Base-by-base conservation (phyloP, 2,113 vertebrate species). In the Rhagologus leucostigma region DNA sequence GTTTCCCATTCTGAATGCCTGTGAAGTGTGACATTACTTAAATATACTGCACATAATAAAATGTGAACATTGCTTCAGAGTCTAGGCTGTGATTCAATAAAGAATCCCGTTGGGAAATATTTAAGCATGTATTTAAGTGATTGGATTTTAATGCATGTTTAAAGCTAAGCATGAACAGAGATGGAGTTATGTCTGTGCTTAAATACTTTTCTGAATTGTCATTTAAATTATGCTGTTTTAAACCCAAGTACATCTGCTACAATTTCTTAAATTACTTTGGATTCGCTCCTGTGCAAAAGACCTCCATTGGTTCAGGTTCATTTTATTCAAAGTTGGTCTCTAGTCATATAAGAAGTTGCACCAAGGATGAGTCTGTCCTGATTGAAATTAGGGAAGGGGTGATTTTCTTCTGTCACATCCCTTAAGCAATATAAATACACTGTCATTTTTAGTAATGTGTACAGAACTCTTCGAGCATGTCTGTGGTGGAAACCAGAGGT, bases 181-280 rank as follows among this genome's bases (percentile, higher is more conserved):
- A 84, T 63, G 42, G 39, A 90, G 62, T 74, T 87, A 94, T 41
- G 19, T 69, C 82, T 96, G 63, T 77, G 47, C 42, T 94, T 95
- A 97, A 97, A 85, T 60, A 85, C 85, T 86, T 84, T 65, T 60
- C 46, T 57, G 65, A 93, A 94, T 86, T 92, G 12, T 50, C 39
- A 33, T 70, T 75, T 86, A 53, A 74, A 86, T 93, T 94, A 90
- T 8, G 33, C 20, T 86, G 24, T 62, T 52, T 88, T 71, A 94
- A 95, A 89, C 20, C 42, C 55, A 84, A 86, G 52, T 55, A 55
- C 44, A 68, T 86, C 87, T 81, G 79, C 39, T 93, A 76, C 89
- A 90, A 74, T 84, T 76, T 78, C 71, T 92, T 83, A 74, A 84
- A 93, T 86, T 77, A 59, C 55, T 90, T 83, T 90, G 63, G 30